Conservation (phyloP, 2,888 invertebrate species). For the Melieria picta region DNA sequence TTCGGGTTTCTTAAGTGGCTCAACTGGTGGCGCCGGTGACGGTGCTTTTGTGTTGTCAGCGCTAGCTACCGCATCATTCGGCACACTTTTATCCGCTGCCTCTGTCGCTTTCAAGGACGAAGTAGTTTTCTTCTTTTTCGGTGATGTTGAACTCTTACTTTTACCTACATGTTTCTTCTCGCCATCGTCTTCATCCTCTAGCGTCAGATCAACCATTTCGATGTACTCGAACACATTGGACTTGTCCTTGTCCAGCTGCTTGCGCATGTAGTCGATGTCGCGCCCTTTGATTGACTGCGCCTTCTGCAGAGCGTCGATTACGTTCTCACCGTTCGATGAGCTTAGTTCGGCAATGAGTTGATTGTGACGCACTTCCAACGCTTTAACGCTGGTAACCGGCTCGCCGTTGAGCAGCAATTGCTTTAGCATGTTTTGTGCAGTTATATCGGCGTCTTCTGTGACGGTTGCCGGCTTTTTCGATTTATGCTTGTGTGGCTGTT, state of each 20-base stretch:
- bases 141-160: conserved; percentile 36
- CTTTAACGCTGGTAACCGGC: conserved; percentile 53
- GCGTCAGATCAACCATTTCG: conserved; percentile 59
- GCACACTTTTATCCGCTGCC: neutral
- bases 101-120: neutral
- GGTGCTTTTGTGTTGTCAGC: conserved; percentile 13
- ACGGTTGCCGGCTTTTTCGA: conserved; percentile 37
- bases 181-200: conserved; percentile 56
- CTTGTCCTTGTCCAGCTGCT: conserved; percentile 58
- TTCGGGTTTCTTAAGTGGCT: neutral
- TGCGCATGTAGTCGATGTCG: conserved; percentile 59
- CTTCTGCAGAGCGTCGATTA: conserved; percentile 54
- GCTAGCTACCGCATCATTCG: neutral
- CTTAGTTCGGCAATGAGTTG: conserved; percentile 59
- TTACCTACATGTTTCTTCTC: conserved; percentile 38
- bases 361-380: conserved; percentile 57
- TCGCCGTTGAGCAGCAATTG: conserved; percentile 51
- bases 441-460: conserved; percentile 21
- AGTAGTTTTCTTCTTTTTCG: conserved; percentile 44
- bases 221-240: conserved; percentile 58
- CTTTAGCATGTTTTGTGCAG: conserved; percentile 32
- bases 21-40: conserved; percentile 12
- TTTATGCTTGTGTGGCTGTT: conserved; percentile 43
- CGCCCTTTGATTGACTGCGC: conserved; percentile 53
- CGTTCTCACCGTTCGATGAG: conserved; percentile 44